phyloP scores from a whole-genome alignment of 1,140 invertebrate genomes.

The Mizuhopecten yessoensis region DNA sequence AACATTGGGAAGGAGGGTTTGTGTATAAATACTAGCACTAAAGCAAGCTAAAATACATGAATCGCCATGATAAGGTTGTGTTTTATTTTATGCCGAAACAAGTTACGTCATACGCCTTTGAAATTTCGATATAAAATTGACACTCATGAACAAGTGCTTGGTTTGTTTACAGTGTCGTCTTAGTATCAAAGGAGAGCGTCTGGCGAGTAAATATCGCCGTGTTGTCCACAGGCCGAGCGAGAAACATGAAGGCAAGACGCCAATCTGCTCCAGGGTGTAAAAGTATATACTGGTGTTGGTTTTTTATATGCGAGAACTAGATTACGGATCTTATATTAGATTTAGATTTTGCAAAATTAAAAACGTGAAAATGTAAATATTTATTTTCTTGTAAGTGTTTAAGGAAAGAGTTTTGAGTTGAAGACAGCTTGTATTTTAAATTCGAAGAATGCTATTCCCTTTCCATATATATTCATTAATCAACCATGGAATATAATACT shows the following conservation, averaged over 20 bases:
- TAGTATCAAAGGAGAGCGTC: neutral
- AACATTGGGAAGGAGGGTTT: neutral
- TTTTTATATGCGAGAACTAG: neutral
- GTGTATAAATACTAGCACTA: conserved; percentile 29
- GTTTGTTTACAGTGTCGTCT: conserved; percentile 1
- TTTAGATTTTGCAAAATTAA: neutral
- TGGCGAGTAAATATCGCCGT: conserved; percentile 37
- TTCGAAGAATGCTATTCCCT: neutral
- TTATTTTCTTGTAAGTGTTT: neutral
- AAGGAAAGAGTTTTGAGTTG: neutral
- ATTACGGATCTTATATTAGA: neutral
- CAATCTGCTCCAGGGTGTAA: conserved; percentile 30
- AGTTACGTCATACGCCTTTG: conserved; percentile 32
- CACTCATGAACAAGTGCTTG: conserved; percentile 23
- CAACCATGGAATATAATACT: neutral
- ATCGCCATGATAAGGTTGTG: neutral
- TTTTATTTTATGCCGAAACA: conserved; percentile 26
- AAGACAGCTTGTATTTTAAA: neutral
- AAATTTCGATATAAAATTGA: conserved; percentile 36
- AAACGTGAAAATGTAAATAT: neutral
- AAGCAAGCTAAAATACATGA: conserved; percentile 21
- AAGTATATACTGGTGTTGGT: neutral
- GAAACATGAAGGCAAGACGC: conserved; percentile 32
- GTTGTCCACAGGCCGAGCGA: neutral
- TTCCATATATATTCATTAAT: neutral